phyloP scores from a whole-genome alignment of 2,797 vertebrate species.

The Sternotherus odoratus region DNA sequence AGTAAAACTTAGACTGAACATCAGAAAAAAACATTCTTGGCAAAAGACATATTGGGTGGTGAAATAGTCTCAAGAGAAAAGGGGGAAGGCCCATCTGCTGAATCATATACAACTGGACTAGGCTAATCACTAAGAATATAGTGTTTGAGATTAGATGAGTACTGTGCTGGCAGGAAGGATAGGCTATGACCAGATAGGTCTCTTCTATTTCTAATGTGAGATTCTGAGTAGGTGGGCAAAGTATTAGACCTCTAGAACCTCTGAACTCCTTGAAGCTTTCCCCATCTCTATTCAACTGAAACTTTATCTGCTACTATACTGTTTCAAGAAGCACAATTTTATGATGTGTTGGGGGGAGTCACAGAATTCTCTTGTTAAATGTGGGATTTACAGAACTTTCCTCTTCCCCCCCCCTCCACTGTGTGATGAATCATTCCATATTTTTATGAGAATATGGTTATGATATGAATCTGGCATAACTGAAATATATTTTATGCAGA shows the following conservation, averaged over 20 bases:
- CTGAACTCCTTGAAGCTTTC: not conserved
- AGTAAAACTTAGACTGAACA: not conserved
- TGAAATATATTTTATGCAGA: too few species aligned
- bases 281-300: not conserved
- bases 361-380: not conserved
- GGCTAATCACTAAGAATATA: not conserved
- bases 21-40: not conserved
- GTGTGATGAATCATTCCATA: too few species aligned
- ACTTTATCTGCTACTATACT: not conserved
- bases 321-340: not conserved
- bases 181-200: not conserved
- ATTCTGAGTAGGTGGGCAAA: not conserved
- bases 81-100: not conserved
- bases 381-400: not conserved
- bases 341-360: not conserved
- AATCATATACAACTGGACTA: not conserved
- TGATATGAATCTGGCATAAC: too few species aligned
- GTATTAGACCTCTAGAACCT: not conserved
- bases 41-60: not conserved
- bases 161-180: not conserved
- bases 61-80: not conserved
- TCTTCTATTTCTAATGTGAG: not conserved
- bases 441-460: too few species aligned
- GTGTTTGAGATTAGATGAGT: not conserved
- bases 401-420: fast-evolving